Evolutionary conservation across 2,888 invertebrate species (phyloP).

Genomic region (Pristionchus arcanus): DNA sequence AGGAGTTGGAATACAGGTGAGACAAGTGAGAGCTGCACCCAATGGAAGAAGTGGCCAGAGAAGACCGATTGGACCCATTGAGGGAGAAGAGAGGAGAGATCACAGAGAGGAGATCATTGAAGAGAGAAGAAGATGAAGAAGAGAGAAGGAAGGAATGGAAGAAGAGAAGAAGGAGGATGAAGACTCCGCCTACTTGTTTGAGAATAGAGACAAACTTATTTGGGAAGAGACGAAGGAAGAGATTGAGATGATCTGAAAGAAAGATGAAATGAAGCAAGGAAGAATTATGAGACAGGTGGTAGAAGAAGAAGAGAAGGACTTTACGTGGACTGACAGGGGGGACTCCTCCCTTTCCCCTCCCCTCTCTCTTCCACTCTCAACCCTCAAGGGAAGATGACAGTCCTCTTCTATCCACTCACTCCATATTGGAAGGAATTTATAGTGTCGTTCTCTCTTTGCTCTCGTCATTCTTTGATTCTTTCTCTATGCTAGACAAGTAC

Average conservation of each 20-base stretch:
- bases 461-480: slow-evolving; percentile 26
- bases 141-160: slow-evolving; percentile 29
- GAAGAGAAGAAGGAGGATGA: slow-evolving; percentile 38
- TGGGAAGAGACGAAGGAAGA: slow-evolving; percentile 37
- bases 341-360: not conserved
- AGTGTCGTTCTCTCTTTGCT: slow-evolving; percentile 34
- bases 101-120: slow-evolving; percentile 25
- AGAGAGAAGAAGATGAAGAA: slow-evolving; percentile 48
- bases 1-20: slow-evolving; percentile 69
- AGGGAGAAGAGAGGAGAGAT: not conserved
- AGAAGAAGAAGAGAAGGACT: slow-evolving; percentile 12
- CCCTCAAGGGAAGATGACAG: slow-evolving; percentile 8
- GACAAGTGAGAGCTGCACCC: slow-evolving; percentile 61
- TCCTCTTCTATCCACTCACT: slow-evolving; percentile 3
- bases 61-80: slow-evolving; percentile 25
- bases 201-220: slow-evolving; percentile 6
- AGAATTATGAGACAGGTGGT: slow-evolving; percentile 47
- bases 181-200: not conserved
- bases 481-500: slow-evolving; percentile 31
- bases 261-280: slow-evolving; percentile 26
- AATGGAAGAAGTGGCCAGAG: slow-evolving; percentile 43
- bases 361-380: not conserved
- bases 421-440: slow-evolving; percentile 28
- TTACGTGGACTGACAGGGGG: slow-evolving; percentile 13
- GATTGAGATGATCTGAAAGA: slow-evolving; percentile 49